Percentiles rank a stretch among this genome's conserved stretches.
Conservation (phyloP, 2,797 vertebrate genomes). For the Fringilla coelebs region DNA sequence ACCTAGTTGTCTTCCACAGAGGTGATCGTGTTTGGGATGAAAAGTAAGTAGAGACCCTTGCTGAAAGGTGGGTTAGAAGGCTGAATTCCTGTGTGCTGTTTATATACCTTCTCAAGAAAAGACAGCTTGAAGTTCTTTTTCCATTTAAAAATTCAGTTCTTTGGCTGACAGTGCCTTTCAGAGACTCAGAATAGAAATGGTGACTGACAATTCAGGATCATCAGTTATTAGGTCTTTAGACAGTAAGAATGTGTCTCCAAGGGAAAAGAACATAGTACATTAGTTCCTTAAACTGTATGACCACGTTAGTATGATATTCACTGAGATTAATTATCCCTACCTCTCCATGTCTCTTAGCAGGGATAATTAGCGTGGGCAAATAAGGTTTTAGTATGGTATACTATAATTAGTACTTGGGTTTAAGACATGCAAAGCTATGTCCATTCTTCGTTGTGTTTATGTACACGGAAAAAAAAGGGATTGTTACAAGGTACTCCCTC, state of each 20-base stretch:
- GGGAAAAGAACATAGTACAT: background rate
- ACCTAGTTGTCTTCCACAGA: slow-evolving; percentile 94
- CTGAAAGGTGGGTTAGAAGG: background rate
- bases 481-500: background rate
- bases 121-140: background rate
- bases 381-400: background rate
- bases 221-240: background rate
- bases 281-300: background rate
- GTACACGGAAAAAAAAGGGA: background rate
- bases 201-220: background rate
- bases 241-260: background rate
- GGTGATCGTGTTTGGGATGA: slow-evolving; percentile 89
- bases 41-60: slow-evolving; percentile 78
- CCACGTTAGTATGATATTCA: background rate
- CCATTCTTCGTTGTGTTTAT: background rate
- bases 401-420: background rate
- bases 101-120: background rate
- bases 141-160: background rate
- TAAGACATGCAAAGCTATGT: background rate
- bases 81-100: background rate
- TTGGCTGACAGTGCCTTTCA: background rate
- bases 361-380: background rate
- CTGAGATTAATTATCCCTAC: background rate
- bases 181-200: background rate
- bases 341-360: background rate